phyloP scores from a whole-genome alignment of 2,797 vertebrate genomes.

The Pseudochirops cupreus region DNA sequence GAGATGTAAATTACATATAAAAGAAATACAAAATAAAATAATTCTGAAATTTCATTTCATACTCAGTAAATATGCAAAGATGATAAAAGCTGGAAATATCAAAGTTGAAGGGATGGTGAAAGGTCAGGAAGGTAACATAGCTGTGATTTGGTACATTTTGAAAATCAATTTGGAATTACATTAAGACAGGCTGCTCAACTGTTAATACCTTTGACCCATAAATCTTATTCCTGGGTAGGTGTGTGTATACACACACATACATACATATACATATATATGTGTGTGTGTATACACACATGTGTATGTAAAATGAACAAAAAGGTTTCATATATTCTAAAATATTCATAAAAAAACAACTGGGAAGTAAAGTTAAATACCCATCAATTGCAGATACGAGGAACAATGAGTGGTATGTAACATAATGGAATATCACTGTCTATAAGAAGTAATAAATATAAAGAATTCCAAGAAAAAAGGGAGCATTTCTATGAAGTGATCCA shows the following conservation, averaged over 20 bases:
- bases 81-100: neutral
- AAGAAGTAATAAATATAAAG: neutral
- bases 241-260: no score
- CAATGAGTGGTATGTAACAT: neutral
- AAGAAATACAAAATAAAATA: neutral
- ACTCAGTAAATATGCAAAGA: neutral
- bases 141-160: neutral
- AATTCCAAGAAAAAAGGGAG: neutral
- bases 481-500: neutral
- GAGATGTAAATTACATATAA: neutral
- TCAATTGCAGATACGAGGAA: neutral
- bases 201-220: neutral
- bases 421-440: neutral
- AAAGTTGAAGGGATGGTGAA: neutral
- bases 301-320: neutral
- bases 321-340: neutral
- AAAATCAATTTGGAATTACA: neutral
- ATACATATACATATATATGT: no score
- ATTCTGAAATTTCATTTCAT: neutral
- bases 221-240: neutral
- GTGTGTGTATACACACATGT: no score
- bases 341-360: neutral
- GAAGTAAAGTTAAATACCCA: neutral
- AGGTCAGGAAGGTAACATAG: neutral
- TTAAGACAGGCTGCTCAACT: neutral